Evolutionary conservation across 2,113 vertebrate genomes (phyloP).

Genomic region (Tachycineta bicolor): DNA sequence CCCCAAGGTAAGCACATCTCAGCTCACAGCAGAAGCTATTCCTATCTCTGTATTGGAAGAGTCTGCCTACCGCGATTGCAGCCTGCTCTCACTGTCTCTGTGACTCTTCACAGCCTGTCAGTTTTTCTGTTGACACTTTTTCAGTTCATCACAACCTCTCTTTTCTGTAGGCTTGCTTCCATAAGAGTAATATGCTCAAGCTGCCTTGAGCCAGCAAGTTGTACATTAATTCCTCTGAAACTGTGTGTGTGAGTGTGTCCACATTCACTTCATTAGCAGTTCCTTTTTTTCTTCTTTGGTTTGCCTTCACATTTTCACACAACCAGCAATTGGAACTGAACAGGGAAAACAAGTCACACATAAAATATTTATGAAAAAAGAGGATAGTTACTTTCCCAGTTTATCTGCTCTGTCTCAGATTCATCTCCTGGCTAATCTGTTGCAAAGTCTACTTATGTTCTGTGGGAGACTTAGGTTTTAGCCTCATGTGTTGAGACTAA

Average conservation of each 20-base stretch:
- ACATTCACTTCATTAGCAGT: neutral
- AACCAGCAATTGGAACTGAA: neutral
- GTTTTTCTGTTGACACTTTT: slow-evolving; percentile 53
- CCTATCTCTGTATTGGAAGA: slow-evolving; percentile 17
- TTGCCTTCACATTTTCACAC: slow-evolving; percentile 26
- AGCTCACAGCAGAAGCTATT: slow-evolving; percentile 22
- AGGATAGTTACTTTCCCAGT: neutral
- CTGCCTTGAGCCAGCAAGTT: neutral
- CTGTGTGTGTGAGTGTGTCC: neutral
- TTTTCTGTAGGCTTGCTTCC: slow-evolving; percentile 16
- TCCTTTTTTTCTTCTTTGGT: neutral
- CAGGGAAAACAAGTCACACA: neutral
- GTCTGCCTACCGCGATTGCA: slow-evolving; percentile 32
- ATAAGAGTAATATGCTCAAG: neutral
- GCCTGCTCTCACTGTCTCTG: slow-evolving; percentile 46
- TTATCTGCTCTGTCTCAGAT: slow-evolving; percentile 21
- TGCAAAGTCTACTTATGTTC: slow-evolving; percentile 28
- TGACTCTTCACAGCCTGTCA: slow-evolving; percentile 65
- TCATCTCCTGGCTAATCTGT: slow-evolving; percentile 30
- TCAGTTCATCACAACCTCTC: slow-evolving; percentile 43
- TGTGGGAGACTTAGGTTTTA: slow-evolving; percentile 11
- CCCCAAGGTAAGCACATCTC: slow-evolving; percentile 12
- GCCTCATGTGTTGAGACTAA: neutral
- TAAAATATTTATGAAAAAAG: neutral
- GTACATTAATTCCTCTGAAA: neutral